Evolutionary conservation across 2,113 vertebrate genomes (phyloP), one percentile per base, ranked within the genome.

Genomic region (Polypterus senegalus): DNA sequence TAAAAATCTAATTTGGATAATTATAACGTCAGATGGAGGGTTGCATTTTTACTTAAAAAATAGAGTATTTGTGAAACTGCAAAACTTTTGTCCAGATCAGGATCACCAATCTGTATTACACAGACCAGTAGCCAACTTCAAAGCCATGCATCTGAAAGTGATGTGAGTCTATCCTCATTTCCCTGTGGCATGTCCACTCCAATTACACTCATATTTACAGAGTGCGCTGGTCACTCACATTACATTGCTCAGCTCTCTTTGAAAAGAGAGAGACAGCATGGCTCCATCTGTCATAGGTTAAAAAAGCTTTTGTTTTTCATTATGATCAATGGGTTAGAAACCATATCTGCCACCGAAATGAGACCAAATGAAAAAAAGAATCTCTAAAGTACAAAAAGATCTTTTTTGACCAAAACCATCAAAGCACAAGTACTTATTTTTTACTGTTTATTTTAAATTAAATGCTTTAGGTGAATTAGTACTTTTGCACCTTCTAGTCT

Each of bases 231-330:
- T 72, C 69, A 70, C 64, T 72, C 71, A 58, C 69, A 65, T 75
- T 69, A 74, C 63, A 78, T 66, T 73, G 76, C 73, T 74, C 48
- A 55, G 55, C n/a, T 70, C 54, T 62, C 76, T 82, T 70, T 80
- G 73, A 81, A 74, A 27, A 27, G 74, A 63, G 48, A 67, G 55
- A 79, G 77, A 75, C 75, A 77, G 69, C 62, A 65, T 73, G 77
- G 77, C 76, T 81, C 74, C 76, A 77, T 76, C 76, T 80, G 72
- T 66, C 73, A 74, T 7, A 59, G 63, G 70, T 76, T 78, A 81
- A 83, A 73, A 62, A 75, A 71, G 67, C 61, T 77, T 69, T 73
- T 79, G 69, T 65, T 63, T 77, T 80, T 77, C 74, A 76, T 69
- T 5, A 71, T 66, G 69, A 65, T 70, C 63, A 71, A 4, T 67